A percentile compares a stretch with the other conserved stretches of the same genome.
These are phyloP conservation scores for Oreochromis mossambicus DNA, from an alignment of 2,797 vertebrate genomes.

Conservation along the genomic window DNA sequence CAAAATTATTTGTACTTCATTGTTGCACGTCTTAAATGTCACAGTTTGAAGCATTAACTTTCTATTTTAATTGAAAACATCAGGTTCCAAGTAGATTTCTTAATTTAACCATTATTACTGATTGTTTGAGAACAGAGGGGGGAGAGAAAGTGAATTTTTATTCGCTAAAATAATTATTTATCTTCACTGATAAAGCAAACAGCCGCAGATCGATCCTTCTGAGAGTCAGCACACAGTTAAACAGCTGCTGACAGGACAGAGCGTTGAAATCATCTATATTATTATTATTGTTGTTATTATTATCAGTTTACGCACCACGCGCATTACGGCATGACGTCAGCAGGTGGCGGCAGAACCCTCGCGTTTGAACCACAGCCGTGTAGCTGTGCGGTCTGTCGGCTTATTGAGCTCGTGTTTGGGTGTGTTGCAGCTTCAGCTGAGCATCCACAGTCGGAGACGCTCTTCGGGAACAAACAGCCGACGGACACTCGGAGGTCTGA, in stretches of 20 bases:
- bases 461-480: not conserved
- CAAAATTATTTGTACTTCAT: too few species aligned
- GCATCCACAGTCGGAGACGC: not conserved
- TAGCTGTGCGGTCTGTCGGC: not conserved
- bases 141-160: fast-evolving
- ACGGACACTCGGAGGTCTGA: fast-evolving
- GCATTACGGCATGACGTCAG: conserved; percentile 20
- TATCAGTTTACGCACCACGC: not conserved
- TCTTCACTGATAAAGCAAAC: not conserved
- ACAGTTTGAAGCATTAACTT: too few species aligned
- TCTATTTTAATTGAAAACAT: not conserved
- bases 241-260: fast-evolving
- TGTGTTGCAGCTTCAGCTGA: not conserved
- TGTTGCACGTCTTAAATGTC: too few species aligned
- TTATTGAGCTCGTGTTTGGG: not conserved
- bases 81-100: fast-evolving
- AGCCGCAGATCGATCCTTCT: not conserved
- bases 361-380: not conserved
- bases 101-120: fast-evolving
- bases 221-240: not conserved
- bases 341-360: conserved; percentile 3
- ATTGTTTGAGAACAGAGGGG: not conserved
- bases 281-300: not conserved
- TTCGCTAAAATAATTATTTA: fast-evolving
- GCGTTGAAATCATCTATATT: fast-evolving